These are phyloP conservation scores for Neocrepidodera transversa DNA, from an alignment of 2,888 invertebrate species.

Conservation along the genomic window DNA sequence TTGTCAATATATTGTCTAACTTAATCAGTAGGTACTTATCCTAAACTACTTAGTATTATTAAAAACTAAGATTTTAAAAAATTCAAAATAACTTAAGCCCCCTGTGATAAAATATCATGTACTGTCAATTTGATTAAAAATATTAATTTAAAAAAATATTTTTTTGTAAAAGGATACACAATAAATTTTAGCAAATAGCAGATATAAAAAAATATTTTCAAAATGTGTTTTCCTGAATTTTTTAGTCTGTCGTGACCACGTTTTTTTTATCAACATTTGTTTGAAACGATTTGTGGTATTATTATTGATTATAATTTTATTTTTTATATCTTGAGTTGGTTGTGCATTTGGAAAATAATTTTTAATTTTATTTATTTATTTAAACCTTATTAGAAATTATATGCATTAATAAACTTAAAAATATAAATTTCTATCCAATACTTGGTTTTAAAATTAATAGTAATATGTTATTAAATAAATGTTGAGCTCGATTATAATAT, in stretches of 20 bases:
- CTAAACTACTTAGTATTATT: conserved; percentile 2
- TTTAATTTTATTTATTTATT: background rate
- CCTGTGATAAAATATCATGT: conserved; percentile 16
- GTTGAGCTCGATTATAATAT: background rate
- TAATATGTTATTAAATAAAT: background rate
- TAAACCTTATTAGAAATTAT: background rate
- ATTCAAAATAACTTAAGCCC: conserved; percentile 14
- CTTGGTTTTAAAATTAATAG: too few species aligned
- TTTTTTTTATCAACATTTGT: background rate
- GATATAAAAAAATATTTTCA: too few species aligned
- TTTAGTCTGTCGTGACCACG: too few species aligned
- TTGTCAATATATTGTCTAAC: background rate
- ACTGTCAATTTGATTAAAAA: background rate
- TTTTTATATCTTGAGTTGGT: background rate
- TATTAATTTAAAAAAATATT: too few species aligned
- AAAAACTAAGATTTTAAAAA: conserved; percentile 8
- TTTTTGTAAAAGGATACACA: too few species aligned
- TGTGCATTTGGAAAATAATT: background rate
- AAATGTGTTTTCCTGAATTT: too few species aligned
- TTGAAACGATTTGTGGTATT: background rate
- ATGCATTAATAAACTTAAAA: background rate
- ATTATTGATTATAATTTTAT: background rate
- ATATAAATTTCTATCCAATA: too few species aligned
- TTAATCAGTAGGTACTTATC: conserved; percentile 12
- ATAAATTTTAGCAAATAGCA: too few species aligned